Evolutionary conservation across 2,113 vertebrate species (phyloP).

Genomic region (Myotis lucifugus): DNA sequence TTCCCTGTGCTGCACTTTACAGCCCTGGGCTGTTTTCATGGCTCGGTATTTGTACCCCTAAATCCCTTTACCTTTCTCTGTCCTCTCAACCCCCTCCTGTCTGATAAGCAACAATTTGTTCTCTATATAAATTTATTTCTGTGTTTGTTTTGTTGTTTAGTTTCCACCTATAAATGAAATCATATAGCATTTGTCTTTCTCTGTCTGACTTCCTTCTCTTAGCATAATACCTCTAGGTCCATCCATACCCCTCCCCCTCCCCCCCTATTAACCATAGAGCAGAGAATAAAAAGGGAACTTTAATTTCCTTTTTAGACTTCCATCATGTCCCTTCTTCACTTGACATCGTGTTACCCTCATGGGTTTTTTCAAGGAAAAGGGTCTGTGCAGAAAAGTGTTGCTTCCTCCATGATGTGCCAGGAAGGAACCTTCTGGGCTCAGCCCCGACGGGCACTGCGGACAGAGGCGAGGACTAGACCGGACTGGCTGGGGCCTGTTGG

Average conservation of each 20-base stretch:
- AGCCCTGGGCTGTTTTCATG: not conserved
- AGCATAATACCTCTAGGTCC: not conserved
- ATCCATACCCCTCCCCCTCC: not conserved
- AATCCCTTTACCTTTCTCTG: not conserved
- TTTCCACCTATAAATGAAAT: not conserved
- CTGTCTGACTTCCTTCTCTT: not conserved
- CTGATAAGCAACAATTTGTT: not conserved
- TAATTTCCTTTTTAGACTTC: not conserved
- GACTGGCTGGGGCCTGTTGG: not conserved
- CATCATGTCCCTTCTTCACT: not conserved
- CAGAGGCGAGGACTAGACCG: not conserved
- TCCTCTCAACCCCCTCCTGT: not conserved
- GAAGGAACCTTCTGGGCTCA: not conserved
- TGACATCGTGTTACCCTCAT: not conserved
- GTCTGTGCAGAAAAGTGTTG: not conserved
- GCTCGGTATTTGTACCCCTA: not conserved
- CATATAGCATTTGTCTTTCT: not conserved
- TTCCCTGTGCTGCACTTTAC: not conserved
- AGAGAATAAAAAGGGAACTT: not conserved
- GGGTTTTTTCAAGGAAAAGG: not conserved
- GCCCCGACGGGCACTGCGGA: not conserved
- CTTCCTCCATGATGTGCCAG: not conserved
- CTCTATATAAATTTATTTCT: not conserved
- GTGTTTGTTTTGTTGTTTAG: not conserved
- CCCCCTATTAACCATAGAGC: constrained; percentile 22